phyloP scores from a whole-genome alignment of 2,888 invertebrate species.

The Dugesia japonica region DNA sequence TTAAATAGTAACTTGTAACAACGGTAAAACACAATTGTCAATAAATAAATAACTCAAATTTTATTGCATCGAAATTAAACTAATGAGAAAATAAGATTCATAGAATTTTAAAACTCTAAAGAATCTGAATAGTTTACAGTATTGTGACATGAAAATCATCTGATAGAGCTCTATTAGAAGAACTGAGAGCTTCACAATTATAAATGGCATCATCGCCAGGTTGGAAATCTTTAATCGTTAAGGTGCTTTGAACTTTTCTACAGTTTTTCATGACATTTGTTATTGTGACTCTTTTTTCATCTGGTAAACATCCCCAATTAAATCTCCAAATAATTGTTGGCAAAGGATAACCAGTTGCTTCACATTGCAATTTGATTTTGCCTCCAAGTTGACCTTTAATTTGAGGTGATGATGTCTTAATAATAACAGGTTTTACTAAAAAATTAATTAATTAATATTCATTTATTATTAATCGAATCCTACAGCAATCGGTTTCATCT shows the following conservation, averaged over 20 bases:
- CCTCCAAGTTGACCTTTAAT: not conserved
- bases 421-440: not conserved
- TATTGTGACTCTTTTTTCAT: not conserved
- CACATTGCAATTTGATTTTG: constrained; percentile 16
- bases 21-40: too few species aligned
- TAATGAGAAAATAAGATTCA: too few species aligned
- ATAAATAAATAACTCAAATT: too few species aligned
- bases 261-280: constrained; percentile 12
- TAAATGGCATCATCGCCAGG: constrained; percentile 21
- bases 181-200: constrained; percentile 25
- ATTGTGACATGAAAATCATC: not conserved
- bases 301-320: constrained; percentile 23
- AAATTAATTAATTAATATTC: not conserved
- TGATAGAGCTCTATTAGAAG: not conserved
- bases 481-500: not conserved
- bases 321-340: constrained; percentile 25
- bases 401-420: not conserved
- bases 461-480: not conserved
- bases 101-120: too few species aligned
- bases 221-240: not conserved
- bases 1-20: too few species aligned
- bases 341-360: constrained; percentile 20
- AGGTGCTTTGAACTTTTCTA: not conserved
- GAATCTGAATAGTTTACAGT: not conserved
- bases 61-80: too few species aligned